These are phyloP conservation scores for Mesochorus sp. DNA, from an alignment of 2,888 invertebrate genomes.

Conservation along the genomic window DNA sequence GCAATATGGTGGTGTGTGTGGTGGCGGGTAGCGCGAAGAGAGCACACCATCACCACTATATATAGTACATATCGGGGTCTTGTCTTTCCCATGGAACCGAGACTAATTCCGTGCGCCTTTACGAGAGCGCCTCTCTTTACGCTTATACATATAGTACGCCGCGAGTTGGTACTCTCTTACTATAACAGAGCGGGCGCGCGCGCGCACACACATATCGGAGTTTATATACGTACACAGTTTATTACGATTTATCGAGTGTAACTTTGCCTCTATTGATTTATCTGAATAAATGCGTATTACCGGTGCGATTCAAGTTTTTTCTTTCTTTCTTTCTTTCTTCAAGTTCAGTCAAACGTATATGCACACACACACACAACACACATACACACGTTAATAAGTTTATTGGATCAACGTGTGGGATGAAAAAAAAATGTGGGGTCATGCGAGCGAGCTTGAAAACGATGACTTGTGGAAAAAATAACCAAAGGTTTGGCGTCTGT, in stretches of 20 bases:
- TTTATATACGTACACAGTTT: constrained; percentile 20
- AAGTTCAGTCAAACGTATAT: too few relatives aligned
- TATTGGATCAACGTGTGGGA: background rate
- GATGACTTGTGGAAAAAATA: background rate
- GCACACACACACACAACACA: too few relatives aligned
- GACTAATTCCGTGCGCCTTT: constrained; percentile 81
- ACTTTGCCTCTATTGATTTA: background rate
- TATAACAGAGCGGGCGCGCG: constrained; percentile 10
- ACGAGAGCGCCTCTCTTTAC: constrained; percentile 74
- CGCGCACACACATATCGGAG: constrained; percentile 10
- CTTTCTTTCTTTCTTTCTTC: too few relatives aligned
- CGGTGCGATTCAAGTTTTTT: too few relatives aligned
- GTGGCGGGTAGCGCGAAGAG: constrained; percentile 50
- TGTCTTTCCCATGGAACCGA: constrained; percentile 82
- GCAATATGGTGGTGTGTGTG: constrained; percentile 31
- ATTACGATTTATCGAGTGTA: constrained; percentile 20
- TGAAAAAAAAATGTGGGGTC: too few relatives aligned
- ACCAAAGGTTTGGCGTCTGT: background rate
- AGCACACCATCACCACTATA: constrained; percentile 50
- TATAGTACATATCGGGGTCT: constrained; percentile 79
- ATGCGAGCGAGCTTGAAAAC: too few relatives aligned
- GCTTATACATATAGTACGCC: constrained; percentile 32
- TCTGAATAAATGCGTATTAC: too few relatives aligned
- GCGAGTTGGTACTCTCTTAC: constrained; percentile 27
- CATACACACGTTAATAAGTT: too few relatives aligned